Evolutionary conservation across 2,113 vertebrate genomes (phyloP).

Genomic region (Semicossyphus pulcher): DNA sequence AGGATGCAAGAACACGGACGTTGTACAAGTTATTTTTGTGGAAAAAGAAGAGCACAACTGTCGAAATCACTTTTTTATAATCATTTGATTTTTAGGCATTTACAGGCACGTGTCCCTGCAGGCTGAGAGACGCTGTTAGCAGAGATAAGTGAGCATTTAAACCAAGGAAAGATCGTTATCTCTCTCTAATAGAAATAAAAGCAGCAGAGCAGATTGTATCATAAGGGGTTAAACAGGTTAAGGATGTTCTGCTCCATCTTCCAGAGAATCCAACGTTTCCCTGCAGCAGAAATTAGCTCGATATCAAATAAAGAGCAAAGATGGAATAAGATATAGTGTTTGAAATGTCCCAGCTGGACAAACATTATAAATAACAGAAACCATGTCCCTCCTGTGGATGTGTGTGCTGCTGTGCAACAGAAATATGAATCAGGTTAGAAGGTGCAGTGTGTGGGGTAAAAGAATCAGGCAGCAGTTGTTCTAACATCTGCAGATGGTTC

Average conservation of each 20-base stretch:
- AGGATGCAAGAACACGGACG: no score
- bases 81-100: no score
- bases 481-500: slow-evolving; percentile 39
- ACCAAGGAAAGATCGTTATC: no score
- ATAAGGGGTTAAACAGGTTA: no score
- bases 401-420: slow-evolving; percentile 41
- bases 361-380: slow-evolving; percentile 43
- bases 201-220: no score
- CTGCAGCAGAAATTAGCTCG: slow-evolving; percentile 13
- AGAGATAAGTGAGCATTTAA: no score
- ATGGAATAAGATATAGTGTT: slow-evolving; percentile 29
- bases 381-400: slow-evolving; percentile 39
- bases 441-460: slow-evolving; percentile 69
- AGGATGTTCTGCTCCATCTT: no score
- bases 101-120: no score
- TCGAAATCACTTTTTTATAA: no score
- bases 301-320: slow-evolving; percentile 38
- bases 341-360: slow-evolving; percentile 34
- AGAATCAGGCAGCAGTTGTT: slow-evolving; percentile 58
- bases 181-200: slow-evolving; percentile 19
- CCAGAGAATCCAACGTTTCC: no score
- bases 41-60: no score
- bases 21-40: no score
- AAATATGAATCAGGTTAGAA: slow-evolving; percentile 64
- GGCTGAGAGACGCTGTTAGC: not conserved